Conservation (phyloP, 2,797 vertebrate genomes). For the Hemitrygon akajei region DNA sequence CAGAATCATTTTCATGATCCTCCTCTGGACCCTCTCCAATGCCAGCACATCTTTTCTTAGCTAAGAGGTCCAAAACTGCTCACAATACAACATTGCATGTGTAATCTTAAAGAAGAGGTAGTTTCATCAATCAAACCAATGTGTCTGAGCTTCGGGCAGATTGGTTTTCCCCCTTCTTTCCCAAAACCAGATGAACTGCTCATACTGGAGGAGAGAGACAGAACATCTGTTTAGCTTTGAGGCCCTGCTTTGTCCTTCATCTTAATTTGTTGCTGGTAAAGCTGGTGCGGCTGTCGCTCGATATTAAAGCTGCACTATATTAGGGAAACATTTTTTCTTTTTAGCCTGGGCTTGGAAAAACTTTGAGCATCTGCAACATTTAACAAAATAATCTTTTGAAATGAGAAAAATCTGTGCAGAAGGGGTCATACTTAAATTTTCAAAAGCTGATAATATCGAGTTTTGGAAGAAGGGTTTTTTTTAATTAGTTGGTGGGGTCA, state of each 20-base stretch:
- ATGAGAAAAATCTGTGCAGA: conserved; percentile 24
- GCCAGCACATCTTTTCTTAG: too few relatives aligned
- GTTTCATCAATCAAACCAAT: not conserved
- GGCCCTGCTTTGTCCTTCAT: conserved; percentile 11
- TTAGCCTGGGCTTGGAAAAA: not conserved
- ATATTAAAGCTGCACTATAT: conserved; percentile 23
- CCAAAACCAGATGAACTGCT: not conserved
- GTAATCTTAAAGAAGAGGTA: not conserved
- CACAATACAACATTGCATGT: not conserved
- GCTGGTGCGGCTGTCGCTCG: not conserved
- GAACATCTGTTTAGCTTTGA: conserved; percentile 32
- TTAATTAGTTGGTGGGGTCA: not conserved
- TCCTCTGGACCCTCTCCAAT: too few relatives aligned
- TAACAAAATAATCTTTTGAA: conserved; percentile 31
- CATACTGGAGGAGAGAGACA: not conserved
- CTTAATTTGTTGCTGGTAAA: conserved; percentile 36
- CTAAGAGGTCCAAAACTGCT: too few relatives aligned
- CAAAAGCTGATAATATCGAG: not conserved
- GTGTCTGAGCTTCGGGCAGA: conserved; percentile 11
- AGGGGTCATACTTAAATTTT: conserved; percentile 12
- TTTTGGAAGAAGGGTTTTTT: not conserved
- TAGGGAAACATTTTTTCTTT: conserved; percentile 30
- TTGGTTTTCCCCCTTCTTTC: not conserved
- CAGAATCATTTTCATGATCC: too few relatives aligned
- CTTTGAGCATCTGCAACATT: conserved; percentile 27